Evolutionary conservation across 2,888 invertebrate genomes (phyloP).

Genomic region (Dryococelus australis): DNA sequence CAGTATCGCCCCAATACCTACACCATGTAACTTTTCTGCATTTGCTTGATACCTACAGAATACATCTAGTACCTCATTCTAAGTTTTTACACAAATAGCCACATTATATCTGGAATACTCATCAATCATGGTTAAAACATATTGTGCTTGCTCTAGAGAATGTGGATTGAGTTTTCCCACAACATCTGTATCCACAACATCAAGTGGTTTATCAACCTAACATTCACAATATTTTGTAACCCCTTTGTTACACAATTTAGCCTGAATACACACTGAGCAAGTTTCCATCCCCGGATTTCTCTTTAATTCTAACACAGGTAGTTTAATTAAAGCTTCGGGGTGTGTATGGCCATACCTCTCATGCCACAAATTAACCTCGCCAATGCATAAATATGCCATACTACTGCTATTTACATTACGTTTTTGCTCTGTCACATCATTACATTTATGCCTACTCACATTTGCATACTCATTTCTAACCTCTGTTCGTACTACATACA

Average conservation of each 20-base stretch:
- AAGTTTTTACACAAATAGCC: too few species aligned
- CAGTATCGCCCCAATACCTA: slow-evolving; percentile 25
- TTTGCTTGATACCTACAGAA: too few species aligned
- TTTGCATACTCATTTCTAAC: too few species aligned
- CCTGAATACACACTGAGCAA: not conserved
- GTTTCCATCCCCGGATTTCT: not conserved
- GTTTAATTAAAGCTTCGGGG: not conserved
- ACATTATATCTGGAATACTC: too few species aligned
- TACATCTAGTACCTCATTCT: too few species aligned
- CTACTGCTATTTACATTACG: not conserved
- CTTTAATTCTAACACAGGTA: not conserved
- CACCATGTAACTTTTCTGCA: too few species aligned
- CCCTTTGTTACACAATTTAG: not conserved
- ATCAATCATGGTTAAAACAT: too few species aligned
- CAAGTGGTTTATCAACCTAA: not conserved
- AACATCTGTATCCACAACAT: not conserved
- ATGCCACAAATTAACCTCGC: not conserved
- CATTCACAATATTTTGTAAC: not conserved
- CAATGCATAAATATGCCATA: not conserved
- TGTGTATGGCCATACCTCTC: not conserved
- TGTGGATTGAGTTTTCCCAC: not conserved
- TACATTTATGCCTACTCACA: not conserved
- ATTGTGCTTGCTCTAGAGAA: not conserved
- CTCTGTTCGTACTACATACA: too few species aligned
- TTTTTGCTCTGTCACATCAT: not conserved